phyloP scores from a whole-genome alignment of 2,888 invertebrate genomes.

The Parochlus steinenii region DNA sequence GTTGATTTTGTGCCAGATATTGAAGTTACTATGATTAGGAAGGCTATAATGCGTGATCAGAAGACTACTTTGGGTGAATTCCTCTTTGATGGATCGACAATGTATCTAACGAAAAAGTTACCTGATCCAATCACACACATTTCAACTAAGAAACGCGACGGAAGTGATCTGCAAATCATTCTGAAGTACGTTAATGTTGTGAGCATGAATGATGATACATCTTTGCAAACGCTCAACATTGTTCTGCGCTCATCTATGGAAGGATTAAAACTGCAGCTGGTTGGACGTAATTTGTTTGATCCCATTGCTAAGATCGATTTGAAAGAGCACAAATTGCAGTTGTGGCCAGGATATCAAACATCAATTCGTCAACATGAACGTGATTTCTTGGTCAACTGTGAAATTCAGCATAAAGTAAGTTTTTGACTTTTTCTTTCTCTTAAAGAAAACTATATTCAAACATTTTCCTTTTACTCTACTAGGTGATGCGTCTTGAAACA shows the following conservation, averaged over 20 bases:
- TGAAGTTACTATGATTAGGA: conserved; percentile 44
- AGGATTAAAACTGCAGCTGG: conserved; percentile 44
- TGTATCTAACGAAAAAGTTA: no score
- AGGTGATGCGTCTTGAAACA: conserved; percentile 61
- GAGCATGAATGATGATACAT: conserved; percentile 49
- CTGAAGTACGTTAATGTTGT: no score
- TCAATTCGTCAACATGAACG: conserved; percentile 70
- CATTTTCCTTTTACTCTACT: no score
- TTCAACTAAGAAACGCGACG: no score
- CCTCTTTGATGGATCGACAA: conserved; percentile 66
- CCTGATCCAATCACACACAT: no score
- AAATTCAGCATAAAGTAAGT: conserved; percentile 75
- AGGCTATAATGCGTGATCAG: conserved; percentile 40
- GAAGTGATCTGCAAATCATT: no score
- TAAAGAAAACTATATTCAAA: no score
- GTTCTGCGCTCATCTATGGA: conserved; percentile 43
- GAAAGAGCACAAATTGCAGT: conserved; percentile 43
- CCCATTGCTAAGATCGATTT: conserved; percentile 42
- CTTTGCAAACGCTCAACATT: conserved; percentile 62
- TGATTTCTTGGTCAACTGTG: conserved; percentile 56
- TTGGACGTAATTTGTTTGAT: conserved; percentile 61
- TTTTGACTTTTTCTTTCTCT: no score
- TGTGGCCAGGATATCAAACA: conserved; percentile 77
- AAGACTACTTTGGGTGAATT: conserved; percentile 43
- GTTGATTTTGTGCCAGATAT: conserved; percentile 59